Evolutionary conservation across 2,888 invertebrate genomes (phyloP), one percentile per base, ranked within the genome.

Genomic region (Clunio marinus): DNA sequence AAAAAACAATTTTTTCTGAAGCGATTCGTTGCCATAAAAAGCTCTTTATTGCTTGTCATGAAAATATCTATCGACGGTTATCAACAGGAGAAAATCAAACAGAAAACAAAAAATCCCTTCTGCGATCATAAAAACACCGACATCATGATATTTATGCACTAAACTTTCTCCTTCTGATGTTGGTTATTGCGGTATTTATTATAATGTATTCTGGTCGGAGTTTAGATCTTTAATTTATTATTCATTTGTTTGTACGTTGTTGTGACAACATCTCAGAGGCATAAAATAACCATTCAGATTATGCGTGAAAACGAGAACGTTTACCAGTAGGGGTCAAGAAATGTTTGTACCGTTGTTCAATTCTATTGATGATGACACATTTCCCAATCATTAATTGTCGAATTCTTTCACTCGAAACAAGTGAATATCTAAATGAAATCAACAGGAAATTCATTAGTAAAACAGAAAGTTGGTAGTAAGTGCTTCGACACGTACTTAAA

Each of bases 141-240:
- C n/a, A n/a, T n/a, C n/a, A n/a, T 8, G 32, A 32, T 8, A 32
- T 32, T 32, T 8, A 7, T 32, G 5, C 32, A 32, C 8, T 8
- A 4, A 32, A 32, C 32, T 32, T 32, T 32, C 32, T 32, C n/a
- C n/a, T 15, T 41, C 41, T 15, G 20, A 51, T 20, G 22, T 2
- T 51, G 41, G 41, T 13, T 41, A 8, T 32, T 32, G 7, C 35
- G 13, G 35, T 32, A 32, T 5, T 13, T 5, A 32, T 13, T 51
- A 22, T 57, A 57, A 57, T 57, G 57, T 57, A 57, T 57, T 57
- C 57, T 27, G 27, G 3, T 15, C 27, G 8, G 27, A 15, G 57
- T 46, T 66, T 55, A 35, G 35, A 22, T 55, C 28, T 27, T 66
- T 55, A 66, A 66, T 66, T 66, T 55, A 66, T 66, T 66, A 66